Conservation (phyloP, 2,113 vertebrate species). For the Nothoprocta perdicaria region DNA sequence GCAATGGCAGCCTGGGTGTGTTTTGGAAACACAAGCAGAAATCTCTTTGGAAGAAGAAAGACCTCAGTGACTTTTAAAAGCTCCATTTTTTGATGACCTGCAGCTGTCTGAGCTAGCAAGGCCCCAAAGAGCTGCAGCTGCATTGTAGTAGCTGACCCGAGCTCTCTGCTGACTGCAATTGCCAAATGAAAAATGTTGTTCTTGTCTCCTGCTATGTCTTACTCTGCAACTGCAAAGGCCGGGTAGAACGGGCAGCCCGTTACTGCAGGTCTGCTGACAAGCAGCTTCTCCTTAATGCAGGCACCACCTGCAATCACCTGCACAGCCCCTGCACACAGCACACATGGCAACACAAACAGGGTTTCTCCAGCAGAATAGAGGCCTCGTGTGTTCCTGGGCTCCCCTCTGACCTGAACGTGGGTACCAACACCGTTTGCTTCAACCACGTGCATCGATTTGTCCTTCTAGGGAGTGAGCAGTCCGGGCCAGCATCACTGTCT, state of each 20-base stretch:
- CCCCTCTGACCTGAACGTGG: background rate
- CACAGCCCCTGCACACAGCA: background rate
- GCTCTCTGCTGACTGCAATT: background rate
- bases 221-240: background rate
- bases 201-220: background rate
- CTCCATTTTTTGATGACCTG: background rate
- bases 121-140: background rate
- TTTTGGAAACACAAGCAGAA: background rate
- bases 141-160: background rate
- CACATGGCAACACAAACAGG: background rate
- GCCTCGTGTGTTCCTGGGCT: background rate
- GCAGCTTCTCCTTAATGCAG: background rate
- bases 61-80: background rate
- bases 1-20: background rate
- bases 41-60: background rate
- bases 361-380: background rate
- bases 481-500: background rate
- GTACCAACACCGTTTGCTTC: background rate
- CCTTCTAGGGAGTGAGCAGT: background rate
- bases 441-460: background rate
- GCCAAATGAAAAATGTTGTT: background rate
- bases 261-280: background rate
- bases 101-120: background rate
- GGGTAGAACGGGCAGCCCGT: background rate
- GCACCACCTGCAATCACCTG: background rate